These are phyloP conservation scores for Penaeus vannamei DNA, from an alignment of 1,140 invertebrate species.

Conservation along the genomic window DNA sequence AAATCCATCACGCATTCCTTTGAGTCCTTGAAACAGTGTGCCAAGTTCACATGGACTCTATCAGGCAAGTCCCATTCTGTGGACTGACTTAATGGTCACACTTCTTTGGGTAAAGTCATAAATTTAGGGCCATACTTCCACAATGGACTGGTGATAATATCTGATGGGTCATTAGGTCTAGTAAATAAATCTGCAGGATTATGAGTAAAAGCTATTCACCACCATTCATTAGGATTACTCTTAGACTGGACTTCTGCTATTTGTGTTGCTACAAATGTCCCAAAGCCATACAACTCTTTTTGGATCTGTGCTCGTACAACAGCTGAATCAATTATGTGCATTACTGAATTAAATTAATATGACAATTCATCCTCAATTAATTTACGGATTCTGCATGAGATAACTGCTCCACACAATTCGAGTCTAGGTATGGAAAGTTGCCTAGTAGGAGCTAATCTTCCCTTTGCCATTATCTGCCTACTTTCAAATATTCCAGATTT, in stretches of 20 bases:
- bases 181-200: too few species aligned
- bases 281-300: slow-evolving; percentile 1
- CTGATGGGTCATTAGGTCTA: too few species aligned
- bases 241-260: slow-evolving; percentile 26
- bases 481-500: slow-evolving; percentile 4
- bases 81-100: too few species aligned
- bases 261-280: too few species aligned
- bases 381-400: background rate
- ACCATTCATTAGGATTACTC: background rate
- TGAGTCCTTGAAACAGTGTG: too few species aligned
- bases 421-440: slow-evolving; percentile 21
- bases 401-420: slow-evolving; percentile 18
- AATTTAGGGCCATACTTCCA: too few species aligned
- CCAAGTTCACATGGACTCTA: too few species aligned
- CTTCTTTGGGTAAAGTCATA: too few species aligned
- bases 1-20: too few species aligned
- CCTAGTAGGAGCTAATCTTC: slow-evolving; percentile 12
- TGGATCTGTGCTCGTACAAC: slow-evolving; percentile 25
- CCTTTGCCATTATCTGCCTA: slow-evolving; percentile 10
- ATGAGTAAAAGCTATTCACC: too few species aligned
- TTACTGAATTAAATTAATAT: slow-evolving; percentile 3
- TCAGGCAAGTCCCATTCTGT: too few species aligned
- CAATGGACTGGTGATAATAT: too few species aligned
- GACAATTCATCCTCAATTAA: slow-evolving; percentile 3
- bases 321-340: background rate